Base-by-base conservation (phyloP, 2,888 invertebrate species). In the Esperia sulphurella region DNA sequence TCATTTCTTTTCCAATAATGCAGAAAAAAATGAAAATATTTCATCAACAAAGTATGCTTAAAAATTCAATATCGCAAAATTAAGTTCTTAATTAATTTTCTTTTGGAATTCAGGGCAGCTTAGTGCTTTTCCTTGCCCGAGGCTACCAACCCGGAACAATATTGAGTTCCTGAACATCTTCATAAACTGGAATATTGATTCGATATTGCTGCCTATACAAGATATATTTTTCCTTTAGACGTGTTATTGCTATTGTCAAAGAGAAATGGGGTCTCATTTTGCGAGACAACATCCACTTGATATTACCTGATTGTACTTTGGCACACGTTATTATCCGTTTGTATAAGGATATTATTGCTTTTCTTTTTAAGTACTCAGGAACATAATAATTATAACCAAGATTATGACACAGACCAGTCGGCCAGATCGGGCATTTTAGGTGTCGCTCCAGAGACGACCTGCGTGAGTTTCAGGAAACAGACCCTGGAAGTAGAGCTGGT, bases 41-140 rank as follows among this genome's bases (percentile, higher is more conserved):
- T 65, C 46, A 55, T 56, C 64, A 63, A 64, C 57, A 63, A 62
- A 58, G 58, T 71, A 65, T 71, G 74, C 68, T 67, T 63, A 68
- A 77, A 76, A 75, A 73, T 75, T 62, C 75, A 74, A 79, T 79
- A 79, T 78, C 68, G 64, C 67, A 60, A 72, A 72, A 79, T 77
- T 75, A 75, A 83, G 71, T 78, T 83, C 79, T 80, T 82, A 83
- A 84, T 85, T 83, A 84, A 82, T 77, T 81, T 79, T 76, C 75
- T 74, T 76, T 74, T 57, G 66, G 70, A 70, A 71, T 74, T 72
- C 66, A 59, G 62, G 57, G 62, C 71, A 67, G 68, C 67, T 76
- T 69, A 75, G 68, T 74, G 75, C 43, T 71, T 61, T 60, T 62
- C 63, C 61, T 59, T 49, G 70, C 79, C 73, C 47, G 58, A 51